Percentiles rank a stretch among this genome's conserved stretches.
phyloP scores from a whole-genome alignment of 2,797 vertebrate genomes.

The Gallinago solitaria region DNA sequence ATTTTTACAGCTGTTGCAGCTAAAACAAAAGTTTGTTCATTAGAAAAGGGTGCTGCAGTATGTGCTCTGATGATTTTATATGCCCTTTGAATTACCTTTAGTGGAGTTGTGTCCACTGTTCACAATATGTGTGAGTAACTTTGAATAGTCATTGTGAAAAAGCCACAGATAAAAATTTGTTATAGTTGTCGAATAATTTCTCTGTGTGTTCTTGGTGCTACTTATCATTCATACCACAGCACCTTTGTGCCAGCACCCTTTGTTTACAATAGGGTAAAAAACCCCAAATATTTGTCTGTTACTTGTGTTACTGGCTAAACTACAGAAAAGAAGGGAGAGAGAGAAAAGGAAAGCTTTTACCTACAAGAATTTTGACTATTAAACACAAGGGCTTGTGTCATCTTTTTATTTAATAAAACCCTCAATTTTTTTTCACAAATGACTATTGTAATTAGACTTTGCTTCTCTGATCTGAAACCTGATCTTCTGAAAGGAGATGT shows the following conservation, averaged over 20 bases:
- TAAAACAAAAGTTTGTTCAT: neutral
- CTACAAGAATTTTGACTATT: slow-evolving; percentile 76
- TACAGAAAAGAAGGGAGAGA: neutral
- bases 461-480: slow-evolving; percentile 53
- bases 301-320: neutral
- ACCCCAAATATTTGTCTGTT: neutral
- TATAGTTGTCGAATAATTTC: neutral
- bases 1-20: neutral
- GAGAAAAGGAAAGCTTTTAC: neutral
- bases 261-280: neutral
- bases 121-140: neutral
- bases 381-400: slow-evolving; percentile 83
- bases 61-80: fast-evolving
- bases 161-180: neutral
- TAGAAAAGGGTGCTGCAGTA: neutral
- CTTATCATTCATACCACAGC: neutral
- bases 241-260: neutral
- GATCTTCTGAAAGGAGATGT: slow-evolving; percentile 38
- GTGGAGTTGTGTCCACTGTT: neutral
- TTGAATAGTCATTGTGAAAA: neutral
- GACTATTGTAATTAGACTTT: slow-evolving; percentile 79
- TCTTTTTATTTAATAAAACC: slow-evolving; percentile 79
- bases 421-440: slow-evolving; percentile 76
- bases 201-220: neutral
- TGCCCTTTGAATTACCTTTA: neutral